These are phyloP conservation scores for Patella ulyssiponensis DNA, from an alignment of 2,888 invertebrate genomes.

Conservation along the genomic window DNA sequence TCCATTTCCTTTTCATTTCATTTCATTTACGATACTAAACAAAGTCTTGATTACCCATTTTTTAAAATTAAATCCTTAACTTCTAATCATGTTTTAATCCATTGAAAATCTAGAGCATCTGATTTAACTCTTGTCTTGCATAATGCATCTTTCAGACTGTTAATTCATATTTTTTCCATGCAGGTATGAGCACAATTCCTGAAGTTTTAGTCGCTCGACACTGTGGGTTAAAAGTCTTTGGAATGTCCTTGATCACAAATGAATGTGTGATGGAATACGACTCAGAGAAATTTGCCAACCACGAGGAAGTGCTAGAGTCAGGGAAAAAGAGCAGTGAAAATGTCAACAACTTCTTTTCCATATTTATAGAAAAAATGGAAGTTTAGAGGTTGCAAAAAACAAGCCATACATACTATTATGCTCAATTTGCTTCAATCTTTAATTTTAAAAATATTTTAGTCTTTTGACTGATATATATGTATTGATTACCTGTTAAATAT, in stretches of 20 bases:
- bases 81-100: no score
- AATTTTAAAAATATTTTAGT: no score
- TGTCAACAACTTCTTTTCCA: slow-evolving; percentile 65
- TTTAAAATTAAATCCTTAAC: no score
- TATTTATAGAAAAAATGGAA: slow-evolving; percentile 47
- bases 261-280: slow-evolving; percentile 87
- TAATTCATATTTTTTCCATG: slow-evolving; percentile 30
- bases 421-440: no score
- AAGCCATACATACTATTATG: not conserved
- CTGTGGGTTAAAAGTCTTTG: slow-evolving; percentile 83
- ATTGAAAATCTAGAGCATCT: no score
- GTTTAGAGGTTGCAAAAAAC: slow-evolving; percentile 6
- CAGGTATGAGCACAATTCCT: slow-evolving; percentile 83
- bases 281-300: slow-evolving; percentile 82
- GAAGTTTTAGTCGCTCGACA: slow-evolving; percentile 94
- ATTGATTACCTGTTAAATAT: no score
- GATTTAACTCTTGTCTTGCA: no score
- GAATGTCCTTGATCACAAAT: slow-evolving; percentile 95
- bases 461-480: no score
- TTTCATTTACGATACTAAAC: no score
- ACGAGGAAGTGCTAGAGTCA: slow-evolving; percentile 83
- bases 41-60: no score
- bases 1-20: no score
- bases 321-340: slow-evolving; percentile 65
- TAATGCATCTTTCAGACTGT: not conserved